Conservation (phyloP, 2,888 invertebrate genomes). For the Lasioglossum lativentre region DNA sequence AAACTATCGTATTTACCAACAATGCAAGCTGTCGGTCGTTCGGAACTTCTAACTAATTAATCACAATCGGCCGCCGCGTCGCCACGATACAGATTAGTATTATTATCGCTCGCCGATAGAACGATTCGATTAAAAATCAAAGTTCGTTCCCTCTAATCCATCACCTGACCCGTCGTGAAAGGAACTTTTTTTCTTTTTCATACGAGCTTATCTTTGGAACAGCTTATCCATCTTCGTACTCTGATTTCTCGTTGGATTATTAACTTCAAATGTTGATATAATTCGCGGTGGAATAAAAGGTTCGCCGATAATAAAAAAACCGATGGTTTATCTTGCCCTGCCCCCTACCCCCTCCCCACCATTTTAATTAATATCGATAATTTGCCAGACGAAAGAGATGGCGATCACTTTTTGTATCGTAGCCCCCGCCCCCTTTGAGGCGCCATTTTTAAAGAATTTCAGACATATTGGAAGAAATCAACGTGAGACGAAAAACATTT, state of each 20-base stretch:
- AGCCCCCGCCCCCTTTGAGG: too few relatives aligned
- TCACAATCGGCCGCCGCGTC: slow-evolving; percentile 1
- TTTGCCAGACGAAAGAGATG: slow-evolving; percentile 29
- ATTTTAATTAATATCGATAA: slow-evolving; percentile 19
- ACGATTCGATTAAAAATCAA: slow-evolving; percentile 15
- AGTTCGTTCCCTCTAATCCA: slow-evolving; percentile 14
- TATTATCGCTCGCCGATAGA: not conserved
- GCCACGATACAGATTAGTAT: slow-evolving; percentile 24
- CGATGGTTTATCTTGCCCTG: not conserved
- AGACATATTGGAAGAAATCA: not conserved
- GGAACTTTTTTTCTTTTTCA: not conserved
- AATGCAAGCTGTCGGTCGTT: not conserved
- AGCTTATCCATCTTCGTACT: slow-evolving; percentile 16
- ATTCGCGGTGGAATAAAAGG: not conserved
- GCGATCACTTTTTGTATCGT: not conserved
- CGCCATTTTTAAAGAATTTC: not conserved
- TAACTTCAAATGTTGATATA: slow-evolving; percentile 16
- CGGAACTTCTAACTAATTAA: slow-evolving; percentile 8
- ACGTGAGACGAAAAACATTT: not conserved
- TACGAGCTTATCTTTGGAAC: slow-evolving; percentile 17
- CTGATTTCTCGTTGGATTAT: slow-evolving; percentile 39
- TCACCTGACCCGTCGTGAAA: not conserved
- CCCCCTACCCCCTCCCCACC: too few relatives aligned
- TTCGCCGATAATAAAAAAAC: slow-evolving; percentile 14
- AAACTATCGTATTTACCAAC: not conserved